Percentiles rank a stretch among this genome's conserved stretches.
These are phyloP conservation scores for Polypedilum pembai DNA, from an alignment of 1,140 invertebrate genomes.

Conservation along the genomic window DNA sequence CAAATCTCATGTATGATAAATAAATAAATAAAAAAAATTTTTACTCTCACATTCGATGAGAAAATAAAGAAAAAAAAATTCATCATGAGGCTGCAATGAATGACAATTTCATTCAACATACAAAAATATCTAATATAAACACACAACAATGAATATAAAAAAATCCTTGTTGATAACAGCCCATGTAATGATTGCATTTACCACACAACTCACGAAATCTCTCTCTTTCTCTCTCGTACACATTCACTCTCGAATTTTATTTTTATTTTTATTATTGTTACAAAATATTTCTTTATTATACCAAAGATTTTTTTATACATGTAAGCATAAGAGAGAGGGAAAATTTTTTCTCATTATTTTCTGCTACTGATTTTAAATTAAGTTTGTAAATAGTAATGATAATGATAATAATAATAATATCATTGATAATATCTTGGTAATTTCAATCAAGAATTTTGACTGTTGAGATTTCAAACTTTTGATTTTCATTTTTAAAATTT, in stretches of 20 bases:
- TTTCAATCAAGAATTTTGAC: no score
- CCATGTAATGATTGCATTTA: slow-evolving; percentile 21
- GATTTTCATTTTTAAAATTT: no score
- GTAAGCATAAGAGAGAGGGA: background rate
- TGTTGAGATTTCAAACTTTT: no score
- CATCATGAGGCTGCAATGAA: slow-evolving; percentile 28
- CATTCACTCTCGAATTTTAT: slow-evolving; percentile 24
- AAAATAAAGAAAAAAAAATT: background rate
- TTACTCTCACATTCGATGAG: background rate
- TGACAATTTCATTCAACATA: slow-evolving; percentile 23
- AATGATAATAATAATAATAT: background rate
- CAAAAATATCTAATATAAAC: background rate
- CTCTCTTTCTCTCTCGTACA: background rate
- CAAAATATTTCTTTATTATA: slow-evolving; percentile 20
- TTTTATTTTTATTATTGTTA: background rate
- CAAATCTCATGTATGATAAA: slow-evolving; percentile 5
- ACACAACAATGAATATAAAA: background rate
- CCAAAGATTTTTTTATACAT: slow-evolving; percentile 20
- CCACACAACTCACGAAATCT: slow-evolving; percentile 15
- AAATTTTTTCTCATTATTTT: background rate
- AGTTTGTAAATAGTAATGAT: background rate
- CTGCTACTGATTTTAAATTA: background rate
- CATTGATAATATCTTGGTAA: background rate
- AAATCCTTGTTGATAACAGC: slow-evolving; percentile 12
- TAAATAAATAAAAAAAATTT: background rate